Base-by-base conservation (phyloP, 2,888 invertebrate genomes). In the Melanargia galathea region DNA sequence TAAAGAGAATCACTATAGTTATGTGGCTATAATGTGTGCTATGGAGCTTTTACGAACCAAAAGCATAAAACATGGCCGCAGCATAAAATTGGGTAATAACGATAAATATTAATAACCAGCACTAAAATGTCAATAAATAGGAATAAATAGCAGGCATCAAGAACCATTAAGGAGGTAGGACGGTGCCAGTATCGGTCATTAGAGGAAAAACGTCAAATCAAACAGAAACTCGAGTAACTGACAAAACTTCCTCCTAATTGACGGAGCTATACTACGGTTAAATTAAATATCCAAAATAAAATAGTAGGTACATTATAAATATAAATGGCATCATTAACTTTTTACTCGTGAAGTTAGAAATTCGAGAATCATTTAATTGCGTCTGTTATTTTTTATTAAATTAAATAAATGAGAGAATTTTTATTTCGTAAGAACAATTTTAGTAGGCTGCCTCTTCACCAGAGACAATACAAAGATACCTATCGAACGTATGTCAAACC, bases 171-270 rank as follows among this genome's bases (percentile, higher is more conserved):
- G 75, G 77, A 73, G 70, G 64, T 64, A 48, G 64, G 64, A 56
- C 55, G 64, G 64, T 38, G 51, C 62, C 73, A 66, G 74, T 74
- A 80, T 81, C 78, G 82, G 84, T 87, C 87, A 87, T 90, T 89
- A 90, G 82, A 80, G 76, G 77, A 80, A 86, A 84, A 86, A 85
- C 83, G 78, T 79, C 78, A 83, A 87, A 87, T 84, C 82, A 86
- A 89, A 88, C 78, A 79, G 74, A 70, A 86, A 87, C 77, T 85
- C 77, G 64, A 72, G 68, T 72, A 75, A 73, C 81, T 80, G 81
- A 82, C 82, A 80, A 82, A 75, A 75, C 71, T 81, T 79, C 71
- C 66, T 56, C 62, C 71, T 75, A 76, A 77, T 76, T 76, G 75
- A 70, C 70, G 67, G 57, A 58, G 51, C 52, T 57, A 49, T 54